A percentile compares a stretch with the other conserved stretches of the same genome.
Conservation (phyloP, 2,797 vertebrate genomes). For the Bradypus variegatus region DNA sequence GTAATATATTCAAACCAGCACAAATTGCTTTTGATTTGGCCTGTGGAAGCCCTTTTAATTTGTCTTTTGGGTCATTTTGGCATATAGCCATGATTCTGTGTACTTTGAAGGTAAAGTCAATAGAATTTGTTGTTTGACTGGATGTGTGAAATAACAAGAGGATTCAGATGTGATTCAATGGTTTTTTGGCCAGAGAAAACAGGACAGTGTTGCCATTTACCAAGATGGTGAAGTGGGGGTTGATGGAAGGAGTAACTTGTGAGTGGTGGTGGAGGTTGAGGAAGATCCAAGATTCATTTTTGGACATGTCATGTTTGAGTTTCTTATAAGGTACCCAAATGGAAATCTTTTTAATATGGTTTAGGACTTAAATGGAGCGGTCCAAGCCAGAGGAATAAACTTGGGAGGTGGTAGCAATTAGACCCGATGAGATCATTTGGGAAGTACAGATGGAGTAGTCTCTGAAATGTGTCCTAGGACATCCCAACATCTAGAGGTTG, state of each 20-base stretch:
- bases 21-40: neutral
- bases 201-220: neutral
- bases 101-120: neutral
- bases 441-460: neutral
- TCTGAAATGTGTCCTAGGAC: too few relatives aligned
- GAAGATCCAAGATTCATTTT: neutral
- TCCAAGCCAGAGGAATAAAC: neutral
- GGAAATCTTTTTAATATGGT: too few relatives aligned
- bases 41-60: neutral
- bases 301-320: neutral
- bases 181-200: neutral
- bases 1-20: too few relatives aligned
- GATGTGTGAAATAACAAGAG: neutral
- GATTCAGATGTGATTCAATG: neutral
- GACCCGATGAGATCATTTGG: neutral
- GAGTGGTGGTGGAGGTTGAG: neutral
- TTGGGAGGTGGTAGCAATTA: neutral
- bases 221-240: neutral
- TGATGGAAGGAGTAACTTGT: neutral
- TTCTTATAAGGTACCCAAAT: too few relatives aligned
- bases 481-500: too few relatives aligned
- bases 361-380: too few relatives aligned
- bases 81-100: neutral
- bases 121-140: neutral
- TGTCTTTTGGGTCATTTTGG: neutral